These are phyloP conservation scores for Montipora sp. DNA, from an alignment of 64 coral and sea anemone species.

Conservation along the genomic window DNA sequence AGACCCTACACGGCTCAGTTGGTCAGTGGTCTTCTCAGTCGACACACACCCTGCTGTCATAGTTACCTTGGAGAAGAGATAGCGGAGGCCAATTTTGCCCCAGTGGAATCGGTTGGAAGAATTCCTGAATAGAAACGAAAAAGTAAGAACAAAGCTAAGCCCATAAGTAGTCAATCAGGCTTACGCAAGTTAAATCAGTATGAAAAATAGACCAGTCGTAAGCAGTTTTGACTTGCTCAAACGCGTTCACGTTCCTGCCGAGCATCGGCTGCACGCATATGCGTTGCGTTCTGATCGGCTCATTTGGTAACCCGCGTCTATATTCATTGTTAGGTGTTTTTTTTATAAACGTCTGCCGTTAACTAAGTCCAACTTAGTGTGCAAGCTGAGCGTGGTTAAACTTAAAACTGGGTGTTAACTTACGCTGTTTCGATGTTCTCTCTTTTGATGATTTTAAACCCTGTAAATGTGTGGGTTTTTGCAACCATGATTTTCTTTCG, in stretches of 20 bases:
- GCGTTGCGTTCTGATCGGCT: no score
- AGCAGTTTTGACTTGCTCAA: no score
- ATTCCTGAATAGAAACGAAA: neutral
- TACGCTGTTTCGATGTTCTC: neutral
- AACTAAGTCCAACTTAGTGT: no score
- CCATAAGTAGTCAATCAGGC: no score
- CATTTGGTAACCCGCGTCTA: no score
- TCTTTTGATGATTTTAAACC: neutral
- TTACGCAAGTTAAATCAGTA: no score
- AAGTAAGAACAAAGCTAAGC: no score
- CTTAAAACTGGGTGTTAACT: neutral
- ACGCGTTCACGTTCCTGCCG: no score
- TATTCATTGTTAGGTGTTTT: no score
- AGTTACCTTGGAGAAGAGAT: constrained; percentile 7
- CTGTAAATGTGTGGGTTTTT: neutral
- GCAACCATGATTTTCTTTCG: neutral
- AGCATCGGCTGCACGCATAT: no score
- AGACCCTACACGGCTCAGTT: neutral
- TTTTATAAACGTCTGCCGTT: no score
- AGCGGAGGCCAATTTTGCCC: neutral
- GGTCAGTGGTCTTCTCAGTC: neutral
- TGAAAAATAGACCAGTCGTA: no score
- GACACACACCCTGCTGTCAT: neutral
- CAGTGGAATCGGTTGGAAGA: neutral
- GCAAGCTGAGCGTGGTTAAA: neutral